phyloP scores from a whole-genome alignment of 2,797 vertebrate species.

The Sebastes minor region DNA sequence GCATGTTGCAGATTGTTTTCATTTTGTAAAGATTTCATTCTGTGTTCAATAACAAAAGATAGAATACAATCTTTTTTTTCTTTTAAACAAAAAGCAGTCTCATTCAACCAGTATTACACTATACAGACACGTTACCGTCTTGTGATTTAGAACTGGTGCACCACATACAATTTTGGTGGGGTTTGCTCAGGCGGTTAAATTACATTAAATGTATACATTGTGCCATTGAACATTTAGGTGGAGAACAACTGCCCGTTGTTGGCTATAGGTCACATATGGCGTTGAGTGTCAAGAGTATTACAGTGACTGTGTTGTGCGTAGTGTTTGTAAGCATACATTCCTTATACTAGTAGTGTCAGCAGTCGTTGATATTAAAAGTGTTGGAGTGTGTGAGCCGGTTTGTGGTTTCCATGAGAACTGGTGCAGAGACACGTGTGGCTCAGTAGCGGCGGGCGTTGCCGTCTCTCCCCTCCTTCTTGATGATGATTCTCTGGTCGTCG shows the following conservation, averaged over 20 bases:
- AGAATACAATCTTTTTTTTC: slow-evolving; percentile 66
- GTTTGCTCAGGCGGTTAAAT: slow-evolving; percentile 73
- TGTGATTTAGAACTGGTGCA: slow-evolving; percentile 74
- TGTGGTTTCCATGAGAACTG: slow-evolving; percentile 73
- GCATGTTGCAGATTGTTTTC: slow-evolving; percentile 48
- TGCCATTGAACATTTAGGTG: slow-evolving; percentile 82
- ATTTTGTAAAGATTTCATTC: slow-evolving; percentile 58
- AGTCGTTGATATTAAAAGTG: slow-evolving; percentile 78
- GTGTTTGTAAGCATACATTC: slow-evolving; percentile 86
- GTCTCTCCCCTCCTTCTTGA: slow-evolving; percentile 85
- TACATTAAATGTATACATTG: slow-evolving; percentile 82
- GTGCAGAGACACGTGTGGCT: slow-evolving; percentile 70
- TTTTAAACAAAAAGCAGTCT: slow-evolving; percentile 53
- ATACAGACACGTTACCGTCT: slow-evolving; percentile 73
- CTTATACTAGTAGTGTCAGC: slow-evolving; percentile 83
- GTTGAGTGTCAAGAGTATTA: slow-evolving; percentile 67
- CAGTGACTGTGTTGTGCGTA: slow-evolving; percentile 76
- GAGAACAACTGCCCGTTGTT: slow-evolving; percentile 69
- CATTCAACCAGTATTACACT: slow-evolving; percentile 70
- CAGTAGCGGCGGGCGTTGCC: slow-evolving; percentile 86
- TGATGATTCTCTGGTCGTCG: slow-evolving; percentile 89
- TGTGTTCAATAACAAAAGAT: slow-evolving; percentile 71
- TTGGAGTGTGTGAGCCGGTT: slow-evolving; percentile 70
- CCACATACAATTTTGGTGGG: slow-evolving; percentile 71
- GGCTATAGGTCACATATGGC: slow-evolving; percentile 79